Percentiles rank a stretch among this genome's conserved stretches.
These are phyloP conservation scores for Brachyrhaphis roseni DNA, from an alignment of 2,797 vertebrate genomes.

Conservation along the genomic window DNA sequence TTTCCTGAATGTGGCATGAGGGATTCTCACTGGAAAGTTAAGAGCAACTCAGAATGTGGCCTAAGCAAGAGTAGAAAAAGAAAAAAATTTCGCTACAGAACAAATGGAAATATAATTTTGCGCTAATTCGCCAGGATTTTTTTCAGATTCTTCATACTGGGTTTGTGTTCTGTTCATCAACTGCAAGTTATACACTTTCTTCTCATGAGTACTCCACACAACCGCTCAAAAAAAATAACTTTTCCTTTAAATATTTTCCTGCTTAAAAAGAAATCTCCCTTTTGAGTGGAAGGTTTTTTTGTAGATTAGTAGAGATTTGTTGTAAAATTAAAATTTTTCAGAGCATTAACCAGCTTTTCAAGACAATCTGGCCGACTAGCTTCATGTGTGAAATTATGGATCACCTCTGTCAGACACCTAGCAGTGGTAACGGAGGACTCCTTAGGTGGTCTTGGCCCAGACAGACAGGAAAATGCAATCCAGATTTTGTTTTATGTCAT, in stretches of 20 bases:
- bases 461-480: conserved; percentile 2
- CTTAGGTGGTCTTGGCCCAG: not conserved
- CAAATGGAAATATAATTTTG: not conserved
- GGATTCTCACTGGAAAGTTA: not conserved
- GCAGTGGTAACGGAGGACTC: not conserved
- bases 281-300: not conserved
- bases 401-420: conserved; percentile 6
- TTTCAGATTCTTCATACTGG: not conserved
- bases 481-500: not conserved
- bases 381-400: not conserved
- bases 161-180: not conserved
- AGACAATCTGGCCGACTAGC: not conserved
- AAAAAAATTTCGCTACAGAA: not conserved
- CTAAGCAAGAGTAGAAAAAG: not conserved
- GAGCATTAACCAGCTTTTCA: conserved; percentile 1
- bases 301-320: not conserved
- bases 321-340: not conserved
- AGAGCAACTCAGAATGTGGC: not conserved
- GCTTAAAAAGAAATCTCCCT: conserved; percentile 1
- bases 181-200: not conserved
- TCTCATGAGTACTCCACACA: not conserved
- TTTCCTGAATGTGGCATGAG: not conserved
- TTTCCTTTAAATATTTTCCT: not conserved
- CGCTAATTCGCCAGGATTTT: not conserved
- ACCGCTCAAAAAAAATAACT: not conserved